Evolutionary conservation across 2,797 vertebrate species (phyloP).

Genomic region (Vespertilio murinus): DNA sequence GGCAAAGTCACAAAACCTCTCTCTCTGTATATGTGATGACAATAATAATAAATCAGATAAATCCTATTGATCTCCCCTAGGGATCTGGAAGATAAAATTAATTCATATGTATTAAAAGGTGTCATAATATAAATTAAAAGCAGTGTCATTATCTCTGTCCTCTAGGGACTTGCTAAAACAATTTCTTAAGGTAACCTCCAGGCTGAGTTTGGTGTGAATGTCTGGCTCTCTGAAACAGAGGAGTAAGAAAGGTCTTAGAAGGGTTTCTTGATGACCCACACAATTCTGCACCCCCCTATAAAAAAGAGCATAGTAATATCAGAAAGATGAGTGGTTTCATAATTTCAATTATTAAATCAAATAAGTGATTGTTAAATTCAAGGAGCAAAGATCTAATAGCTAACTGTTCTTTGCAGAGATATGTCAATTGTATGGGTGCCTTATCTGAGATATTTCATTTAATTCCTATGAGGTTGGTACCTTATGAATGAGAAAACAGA

Average conservation of each 20-base stretch:
- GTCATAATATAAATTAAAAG: background rate
- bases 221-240: background rate
- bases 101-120: constrained; percentile 4
- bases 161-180: constrained; percentile 24
- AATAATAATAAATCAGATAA: background rate
- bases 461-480: background rate
- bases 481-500: background rate
- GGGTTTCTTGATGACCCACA: background rate
- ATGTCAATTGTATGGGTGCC: background rate
- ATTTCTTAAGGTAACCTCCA: constrained; percentile 40
- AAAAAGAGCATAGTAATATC: background rate
- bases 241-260: background rate
- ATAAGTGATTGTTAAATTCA: constrained; percentile 42
- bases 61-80: background rate
- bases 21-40: background rate
- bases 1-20: background rate
- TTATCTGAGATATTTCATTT: background rate
- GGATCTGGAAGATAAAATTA: constrained; percentile 30
- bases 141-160: background rate
- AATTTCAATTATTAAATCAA: constrained; percentile 42
- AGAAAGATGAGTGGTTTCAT: background rate
- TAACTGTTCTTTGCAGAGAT: constrained; percentile 15
- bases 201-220: constrained; percentile 17
- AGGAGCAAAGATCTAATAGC: constrained; percentile 5
- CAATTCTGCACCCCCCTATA: background rate